Base-by-base conservation (phyloP, 2,113 vertebrate genomes). In the Myocastor coypus region DNA sequence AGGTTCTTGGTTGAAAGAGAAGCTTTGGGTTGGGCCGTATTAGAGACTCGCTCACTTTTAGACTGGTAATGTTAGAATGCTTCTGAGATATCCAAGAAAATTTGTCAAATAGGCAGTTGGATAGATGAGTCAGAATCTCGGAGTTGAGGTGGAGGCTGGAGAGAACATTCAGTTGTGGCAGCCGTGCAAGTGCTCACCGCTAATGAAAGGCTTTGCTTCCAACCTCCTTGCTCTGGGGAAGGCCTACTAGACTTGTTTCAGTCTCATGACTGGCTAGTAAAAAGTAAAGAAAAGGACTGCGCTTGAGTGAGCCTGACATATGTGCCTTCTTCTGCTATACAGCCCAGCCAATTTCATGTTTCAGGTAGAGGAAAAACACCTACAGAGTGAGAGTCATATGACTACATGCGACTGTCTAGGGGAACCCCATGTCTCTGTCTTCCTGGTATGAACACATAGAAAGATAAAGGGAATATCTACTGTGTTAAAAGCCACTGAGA, bases 51-150 rank as follows among this genome's bases (percentile, higher is more conserved):
- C 26, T 91, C 63, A 82, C 28, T 52, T 89, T 94, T 69, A 46
- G 68, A 83, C 28, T 6, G 81, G 68, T 77, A 59, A 89, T 95
- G 89, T 95, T 87, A 34, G 86, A 91, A 89, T 89, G 22, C 12
- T 73, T 75, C 32, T 84, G 75, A 83, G 37, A 77, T 68, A 88
- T 89, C 66, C 42, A 78, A 77, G 30, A 46, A n/a, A 83, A 93
- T 89, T 42, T 46, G 19, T 83, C 55, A 92, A 85, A 84, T 46
- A 92, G n/a, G 83, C 91, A 93, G 68, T 89, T 94, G 88, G 64
- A 63, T 64, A 59, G 40, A 73, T 96, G 83, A 96, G 50, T 96
- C 86, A 97, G 94, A 92, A 95, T 69, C 96, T 95, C 75, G 87
- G 63, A 93, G 24, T 50, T 94, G 97, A 95, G 93, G 80, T 87